Percentiles rank a stretch among this genome's conserved stretches.
phyloP scores from a whole-genome alignment of 2,888 invertebrate species.

The Euzetes globulus region DNA sequence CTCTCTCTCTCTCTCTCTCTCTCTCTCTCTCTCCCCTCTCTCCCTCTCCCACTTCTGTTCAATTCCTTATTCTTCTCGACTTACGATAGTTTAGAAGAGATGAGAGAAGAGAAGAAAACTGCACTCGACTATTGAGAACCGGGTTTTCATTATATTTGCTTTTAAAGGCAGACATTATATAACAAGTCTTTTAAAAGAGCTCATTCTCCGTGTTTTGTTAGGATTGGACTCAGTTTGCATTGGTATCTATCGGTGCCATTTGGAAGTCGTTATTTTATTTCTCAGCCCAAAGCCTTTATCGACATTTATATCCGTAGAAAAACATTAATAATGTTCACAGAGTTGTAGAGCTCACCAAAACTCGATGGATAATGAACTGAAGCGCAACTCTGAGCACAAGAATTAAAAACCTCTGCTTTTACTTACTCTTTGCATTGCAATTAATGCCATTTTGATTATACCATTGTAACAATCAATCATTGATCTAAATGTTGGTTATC shows the following conservation, averaged over 20 bases:
- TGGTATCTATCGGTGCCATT: not conserved
- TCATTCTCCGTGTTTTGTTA: not conserved
- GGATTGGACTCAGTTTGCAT: not conserved
- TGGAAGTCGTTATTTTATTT: slow-evolving; percentile 22
- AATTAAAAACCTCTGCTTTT: not conserved
- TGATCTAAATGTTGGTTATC: not conserved
- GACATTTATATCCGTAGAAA: not conserved
- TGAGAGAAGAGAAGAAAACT: not conserved
- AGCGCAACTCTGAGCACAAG: not conserved
- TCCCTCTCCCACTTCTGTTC: not conserved
- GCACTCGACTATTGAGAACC: not conserved
- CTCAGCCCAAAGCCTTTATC: not conserved
- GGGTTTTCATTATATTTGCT: not conserved
- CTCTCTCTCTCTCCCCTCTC: not conserved
- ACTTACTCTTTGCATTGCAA: not conserved
- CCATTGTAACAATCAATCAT: not conserved
- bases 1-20: no score
- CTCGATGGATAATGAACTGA: not conserved
- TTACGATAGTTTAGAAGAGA: not conserved
- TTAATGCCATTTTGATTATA: not conserved
- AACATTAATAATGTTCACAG: slow-evolving; percentile 9
- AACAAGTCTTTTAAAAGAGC: not conserved
- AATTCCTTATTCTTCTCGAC: not conserved
- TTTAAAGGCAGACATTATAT: not conserved
- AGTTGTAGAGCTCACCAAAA: not conserved